Evolutionary conservation across 2,888 invertebrate species (phyloP), one percentile per base, ranked within the genome.

Genomic region (Theretra japonica): DNA sequence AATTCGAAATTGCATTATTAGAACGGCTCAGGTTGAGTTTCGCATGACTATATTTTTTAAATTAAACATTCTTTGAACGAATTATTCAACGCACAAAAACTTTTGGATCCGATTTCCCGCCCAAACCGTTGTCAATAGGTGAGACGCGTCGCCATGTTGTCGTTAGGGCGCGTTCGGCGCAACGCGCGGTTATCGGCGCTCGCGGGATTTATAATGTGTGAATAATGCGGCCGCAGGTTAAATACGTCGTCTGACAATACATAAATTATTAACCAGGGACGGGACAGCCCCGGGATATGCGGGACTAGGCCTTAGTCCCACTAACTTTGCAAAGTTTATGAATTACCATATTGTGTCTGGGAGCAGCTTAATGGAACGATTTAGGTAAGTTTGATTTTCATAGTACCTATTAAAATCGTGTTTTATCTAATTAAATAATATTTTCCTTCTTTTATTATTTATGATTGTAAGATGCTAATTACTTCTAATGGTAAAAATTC

Each of bases 201-300:
- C 85, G 86, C 84, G 83, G 91, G 91, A 91, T 93, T 93, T 94
- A 93, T 93, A 93, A 94, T 92, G 90, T 91, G 93, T 93, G 93
- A 94, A 91, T 93, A 93, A 94, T 91, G 90, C 84, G 84, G 81
- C 78, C 79, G 74, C 76, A 86, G 88, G 89, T 90, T 93, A 92
- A 93, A 93, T 92, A 93, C 90, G 88, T 79, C 77, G 77, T 83
- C 84, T 89, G 92, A 91, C 92, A 92, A 92, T 90, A 93, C 91
- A 92, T 93, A 93, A 92, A 93, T 93, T 93, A 93, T 89, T 87
- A 86, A 83, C 83, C 75, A 75, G 75, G 57, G 69, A 68, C 74
- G 74, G 30, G 62, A 62, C 28, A 53, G 21, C 17, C 17, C 30
- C 30, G 17, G 48, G 50, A 68, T 23, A 5, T 68, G 1, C 68